Percentiles rank a stretch among this genome's conserved stretches.
phyloP scores from a whole-genome alignment of 2,888 invertebrate species.

The Xanthorhoe designata region DNA sequence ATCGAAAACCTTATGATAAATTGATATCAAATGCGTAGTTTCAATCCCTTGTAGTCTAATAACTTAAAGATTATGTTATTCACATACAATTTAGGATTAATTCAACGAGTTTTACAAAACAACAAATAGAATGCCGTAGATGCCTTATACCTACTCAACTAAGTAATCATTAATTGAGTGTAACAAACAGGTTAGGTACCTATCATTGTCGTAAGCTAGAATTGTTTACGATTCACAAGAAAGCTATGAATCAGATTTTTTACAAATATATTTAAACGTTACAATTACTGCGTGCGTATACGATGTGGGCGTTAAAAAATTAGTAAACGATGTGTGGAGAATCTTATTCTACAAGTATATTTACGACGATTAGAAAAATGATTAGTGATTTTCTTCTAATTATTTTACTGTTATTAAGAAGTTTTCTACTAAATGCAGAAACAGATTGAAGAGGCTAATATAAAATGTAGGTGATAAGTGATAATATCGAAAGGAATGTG shows the following conservation, averaged over 20 bases:
- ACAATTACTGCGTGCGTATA: conserved; percentile 17
- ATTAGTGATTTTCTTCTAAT: neutral
- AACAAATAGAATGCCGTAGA: neutral
- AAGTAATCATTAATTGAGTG: too few relatives aligned
- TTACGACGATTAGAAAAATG: neutral
- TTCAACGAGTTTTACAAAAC: neutral
- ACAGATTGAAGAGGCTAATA: too few relatives aligned
- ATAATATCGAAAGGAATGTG: too few relatives aligned
- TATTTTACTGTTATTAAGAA: neutral
- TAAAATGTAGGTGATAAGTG: too few relatives aligned
- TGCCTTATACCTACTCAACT: neutral
- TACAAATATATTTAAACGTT: conserved; percentile 26
- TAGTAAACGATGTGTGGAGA: conserved; percentile 7
- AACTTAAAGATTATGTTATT: too few relatives aligned
- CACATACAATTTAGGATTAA: neutral
- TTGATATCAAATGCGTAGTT: conserved; percentile 8
- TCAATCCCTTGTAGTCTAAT: neutral
- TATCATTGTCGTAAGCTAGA: too few relatives aligned
- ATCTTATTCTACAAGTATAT: neutral
- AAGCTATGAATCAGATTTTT: conserved; percentile 36
- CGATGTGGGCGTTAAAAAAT: conserved; percentile 4
- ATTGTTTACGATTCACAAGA: conserved; percentile 15
- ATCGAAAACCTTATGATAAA: conserved; percentile 53
- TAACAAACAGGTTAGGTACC: neutral
- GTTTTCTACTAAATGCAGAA: too few relatives aligned